Base-by-base conservation (phyloP, 2,113 vertebrate genomes). In the Solenodon paradoxus region DNA sequence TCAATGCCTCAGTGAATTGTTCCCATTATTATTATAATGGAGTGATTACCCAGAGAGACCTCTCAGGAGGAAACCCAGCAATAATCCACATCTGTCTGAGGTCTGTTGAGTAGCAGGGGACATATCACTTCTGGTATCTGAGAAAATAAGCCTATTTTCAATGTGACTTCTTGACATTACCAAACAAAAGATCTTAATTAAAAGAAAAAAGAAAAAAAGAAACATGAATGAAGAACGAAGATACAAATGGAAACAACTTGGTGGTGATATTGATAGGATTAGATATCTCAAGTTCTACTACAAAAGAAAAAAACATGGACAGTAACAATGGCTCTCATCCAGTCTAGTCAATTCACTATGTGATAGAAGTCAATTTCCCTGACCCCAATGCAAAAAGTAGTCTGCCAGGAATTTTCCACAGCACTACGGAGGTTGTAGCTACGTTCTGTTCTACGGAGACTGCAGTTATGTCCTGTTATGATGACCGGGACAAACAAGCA, bases 1-100 rank as follows among this genome's bases (percentile, higher is more conserved):
- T 94, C 84, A 32, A 8, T 69, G 1, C 15, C 61, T 32, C n/a
- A 47, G 51, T 55, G 51, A 68, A 96, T 84, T 75, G n/a, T 59
- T 92, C 88, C 68, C 59, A 20, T 93, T 89, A 97, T 90, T 71
- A 82, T 64, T 42, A 26, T 68, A 92, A 71, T 83, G 69, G 40
- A 74, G 35, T 69, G 38, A 12, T 10, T 38, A 51, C 10, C 24
- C 84, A 53, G 32, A 78, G n/a, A 32, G 17, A 28, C 26, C 68
- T 47, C 66, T 61, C 69, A n/a, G 42, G 42, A 83, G 57, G 59
- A 53, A 71, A 90, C 16, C 38, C 19, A 74, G 57, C 11, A 66
- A 7, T 35, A 40, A 8, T 24, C 24, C n/a, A 8, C 49, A 69
- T 49, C 49, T 55, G 63, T 63, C n/a, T 87, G 17, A 35, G 55